These are phyloP conservation scores for Sus cebifrons DNA, from an alignment of 2,797 vertebrate genomes.

Conservation along the genomic window DNA sequence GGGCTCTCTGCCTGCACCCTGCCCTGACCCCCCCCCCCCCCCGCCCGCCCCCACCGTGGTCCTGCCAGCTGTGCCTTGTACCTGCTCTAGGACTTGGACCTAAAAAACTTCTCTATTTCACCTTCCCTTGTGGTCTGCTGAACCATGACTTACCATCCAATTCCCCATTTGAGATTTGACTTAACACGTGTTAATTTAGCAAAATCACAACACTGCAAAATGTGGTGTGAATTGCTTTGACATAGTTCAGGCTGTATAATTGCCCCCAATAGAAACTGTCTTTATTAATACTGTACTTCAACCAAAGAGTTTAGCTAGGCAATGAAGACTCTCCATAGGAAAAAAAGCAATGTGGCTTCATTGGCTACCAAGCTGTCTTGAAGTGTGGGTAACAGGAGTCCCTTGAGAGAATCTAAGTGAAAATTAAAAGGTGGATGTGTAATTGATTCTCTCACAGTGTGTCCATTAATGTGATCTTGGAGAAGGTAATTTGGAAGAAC, in stretches of 20 bases:
- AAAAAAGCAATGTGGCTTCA: background rate
- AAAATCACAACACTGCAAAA: background rate
- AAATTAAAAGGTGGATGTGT: background rate
- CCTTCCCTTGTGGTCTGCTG: background rate
- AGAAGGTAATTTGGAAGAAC: background rate
- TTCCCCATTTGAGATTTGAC: background rate
- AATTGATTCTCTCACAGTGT: background rate
- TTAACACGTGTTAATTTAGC: background rate
- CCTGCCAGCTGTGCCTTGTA: background rate
- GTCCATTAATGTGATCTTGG: background rate
- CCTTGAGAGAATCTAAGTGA: background rate
- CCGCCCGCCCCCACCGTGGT: no score
- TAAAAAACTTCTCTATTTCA: background rate
- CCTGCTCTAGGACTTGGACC: background rate
- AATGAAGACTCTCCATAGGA: background rate
- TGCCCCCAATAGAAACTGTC: background rate
- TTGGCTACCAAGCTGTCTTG: background rate
- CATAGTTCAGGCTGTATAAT: background rate
- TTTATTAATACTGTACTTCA: background rate
- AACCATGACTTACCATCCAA: background rate
- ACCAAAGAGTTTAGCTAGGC: background rate
- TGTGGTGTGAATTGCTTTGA: background rate
- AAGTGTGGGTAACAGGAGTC: no score
- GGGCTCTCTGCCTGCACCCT: background rate
- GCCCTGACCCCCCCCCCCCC: background rate